Percentiles rank a stretch among this genome's conserved stretches.
Conservation (phyloP, 2,113 vertebrate species). For the Platichthys flesus region DNA sequence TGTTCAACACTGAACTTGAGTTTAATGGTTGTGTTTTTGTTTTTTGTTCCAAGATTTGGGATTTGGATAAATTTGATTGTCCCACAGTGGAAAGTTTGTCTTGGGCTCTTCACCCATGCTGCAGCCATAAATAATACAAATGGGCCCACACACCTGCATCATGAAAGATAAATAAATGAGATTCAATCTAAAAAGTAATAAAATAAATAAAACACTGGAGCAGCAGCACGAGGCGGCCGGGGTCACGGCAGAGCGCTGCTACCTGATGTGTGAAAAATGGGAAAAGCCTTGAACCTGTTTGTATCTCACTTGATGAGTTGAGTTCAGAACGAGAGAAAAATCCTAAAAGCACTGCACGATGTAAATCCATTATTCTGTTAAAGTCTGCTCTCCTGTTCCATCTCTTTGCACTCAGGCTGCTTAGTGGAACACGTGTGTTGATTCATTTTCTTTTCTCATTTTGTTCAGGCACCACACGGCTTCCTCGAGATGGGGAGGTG, state of each 20-base stretch:
- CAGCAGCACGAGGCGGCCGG: too few relatives aligned
- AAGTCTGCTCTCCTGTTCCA: not conserved
- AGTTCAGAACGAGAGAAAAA: not conserved
- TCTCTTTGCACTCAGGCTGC: not conserved
- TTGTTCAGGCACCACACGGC: slow-evolving; percentile 92
- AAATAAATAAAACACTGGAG: too few relatives aligned
- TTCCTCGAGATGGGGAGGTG: slow-evolving; percentile 95
- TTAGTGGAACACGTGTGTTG: not conserved
- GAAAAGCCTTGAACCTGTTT: slow-evolving; percentile 3
- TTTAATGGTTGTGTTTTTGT: not conserved
- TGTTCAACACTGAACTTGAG: not conserved
- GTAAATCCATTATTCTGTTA: not conserved
- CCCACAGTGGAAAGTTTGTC: too few relatives aligned
- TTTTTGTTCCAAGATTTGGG: not conserved
- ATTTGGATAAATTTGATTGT: too few relatives aligned
- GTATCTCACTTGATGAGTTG: not conserved
- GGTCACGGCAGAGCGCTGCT: too few relatives aligned
- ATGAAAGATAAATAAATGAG: too few relatives aligned
- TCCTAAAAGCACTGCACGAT: not conserved
- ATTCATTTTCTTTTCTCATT: not conserved
- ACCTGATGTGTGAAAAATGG: too few relatives aligned
- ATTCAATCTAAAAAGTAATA: too few relatives aligned
- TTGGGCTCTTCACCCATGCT: too few relatives aligned
- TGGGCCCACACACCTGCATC: too few relatives aligned
- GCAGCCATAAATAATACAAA: too few relatives aligned